Conservation (phyloP, 2,888 invertebrate species). For the Acleris cristana region DNA sequence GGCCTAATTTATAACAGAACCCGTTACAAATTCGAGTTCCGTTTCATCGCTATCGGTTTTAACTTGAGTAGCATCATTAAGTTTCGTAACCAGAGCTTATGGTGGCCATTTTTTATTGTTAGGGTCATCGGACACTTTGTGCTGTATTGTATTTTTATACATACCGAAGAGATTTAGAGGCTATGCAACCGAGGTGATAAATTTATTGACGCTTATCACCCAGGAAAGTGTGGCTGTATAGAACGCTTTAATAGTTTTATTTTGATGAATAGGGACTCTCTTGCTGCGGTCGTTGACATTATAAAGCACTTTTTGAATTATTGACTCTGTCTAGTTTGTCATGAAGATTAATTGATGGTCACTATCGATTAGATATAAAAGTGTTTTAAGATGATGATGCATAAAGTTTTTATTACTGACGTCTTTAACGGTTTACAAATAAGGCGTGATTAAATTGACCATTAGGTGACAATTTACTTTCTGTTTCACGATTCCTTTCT, state of each 20-base stretch:
- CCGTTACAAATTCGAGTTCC: too few relatives aligned
- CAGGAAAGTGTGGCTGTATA: conserved; percentile 57
- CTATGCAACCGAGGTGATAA: conserved; percentile 67
- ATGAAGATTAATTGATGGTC: conserved; percentile 24
- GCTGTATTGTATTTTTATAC: conserved; percentile 64
- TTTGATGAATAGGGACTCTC: conserved; percentile 42
- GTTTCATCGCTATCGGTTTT: conserved; percentile 14
- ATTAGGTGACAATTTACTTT: conserved; percentile 4
- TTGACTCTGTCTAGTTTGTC: conserved; percentile 16
- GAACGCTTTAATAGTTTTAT: conserved; percentile 49
- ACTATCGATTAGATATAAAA: conserved; percentile 15
- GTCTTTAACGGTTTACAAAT: conserved; percentile 7
- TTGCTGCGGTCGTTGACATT: conserved; percentile 37
- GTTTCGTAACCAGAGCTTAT: conserved; percentile 70
- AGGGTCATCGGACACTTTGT: conserved; percentile 69
- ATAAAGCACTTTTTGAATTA: conserved; percentile 5
- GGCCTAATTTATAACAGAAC: too few relatives aligned
- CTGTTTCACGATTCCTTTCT: neutral
- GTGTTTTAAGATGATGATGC: conserved; percentile 22
- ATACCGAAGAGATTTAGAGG: conserved; percentile 67
- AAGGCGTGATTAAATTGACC: conserved; percentile 11
- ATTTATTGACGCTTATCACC: conserved; percentile 76
- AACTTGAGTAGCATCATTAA: conserved; percentile 40
- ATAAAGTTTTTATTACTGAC: conserved; percentile 5
- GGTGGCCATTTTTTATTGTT: conserved; percentile 76